A percentile compares a stretch with the other conserved stretches of the same genome.
Evolutionary conservation across 2,797 vertebrate species (phyloP).

Genomic region (Sphaeramia orbicularis): DNA sequence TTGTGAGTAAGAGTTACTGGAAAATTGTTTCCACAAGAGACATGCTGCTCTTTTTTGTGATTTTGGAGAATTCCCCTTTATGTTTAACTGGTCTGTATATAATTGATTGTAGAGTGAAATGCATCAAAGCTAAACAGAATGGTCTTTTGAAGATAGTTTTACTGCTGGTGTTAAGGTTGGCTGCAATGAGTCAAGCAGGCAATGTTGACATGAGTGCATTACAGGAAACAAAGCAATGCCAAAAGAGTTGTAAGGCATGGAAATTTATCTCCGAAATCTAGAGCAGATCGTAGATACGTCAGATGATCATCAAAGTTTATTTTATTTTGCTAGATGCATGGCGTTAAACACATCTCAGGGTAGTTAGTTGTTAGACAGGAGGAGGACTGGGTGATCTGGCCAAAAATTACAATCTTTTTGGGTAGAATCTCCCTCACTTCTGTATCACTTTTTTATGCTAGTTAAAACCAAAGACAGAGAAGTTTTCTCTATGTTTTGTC

Average conservation of each 20-base stretch:
- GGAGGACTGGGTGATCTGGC: no score
- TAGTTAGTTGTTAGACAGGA: not conserved
- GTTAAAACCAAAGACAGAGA: no score
- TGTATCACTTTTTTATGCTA: no score
- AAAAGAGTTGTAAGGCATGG: constrained; percentile 11
- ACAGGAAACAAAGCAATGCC: constrained; percentile 16
- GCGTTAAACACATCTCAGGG: constrained; percentile 1
- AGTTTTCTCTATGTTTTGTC: no score
- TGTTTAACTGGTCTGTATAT: not conserved
- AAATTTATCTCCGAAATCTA: constrained; percentile 1
- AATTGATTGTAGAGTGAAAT: not conserved
- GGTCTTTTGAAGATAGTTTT: constrained; percentile 44
- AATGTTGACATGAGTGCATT: constrained; percentile 33
- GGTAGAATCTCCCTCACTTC: no score
- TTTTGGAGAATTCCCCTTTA: not conserved
- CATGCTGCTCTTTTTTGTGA: not conserved
- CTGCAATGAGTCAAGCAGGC: constrained; percentile 35
- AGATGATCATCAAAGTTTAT: constrained; percentile 10
- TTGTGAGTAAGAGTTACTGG: constrained; percentile 3
- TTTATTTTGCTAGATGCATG: constrained; percentile 12
- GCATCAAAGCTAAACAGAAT: constrained; percentile 1
- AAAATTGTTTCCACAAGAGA: constrained; percentile 13
- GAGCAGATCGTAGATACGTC: constrained; percentile 2
- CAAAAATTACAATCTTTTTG: no score
- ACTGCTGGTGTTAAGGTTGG: constrained; percentile 32